Conservation (phyloP, 1,140 invertebrate species). For the Arctopsyche grandis region DNA sequence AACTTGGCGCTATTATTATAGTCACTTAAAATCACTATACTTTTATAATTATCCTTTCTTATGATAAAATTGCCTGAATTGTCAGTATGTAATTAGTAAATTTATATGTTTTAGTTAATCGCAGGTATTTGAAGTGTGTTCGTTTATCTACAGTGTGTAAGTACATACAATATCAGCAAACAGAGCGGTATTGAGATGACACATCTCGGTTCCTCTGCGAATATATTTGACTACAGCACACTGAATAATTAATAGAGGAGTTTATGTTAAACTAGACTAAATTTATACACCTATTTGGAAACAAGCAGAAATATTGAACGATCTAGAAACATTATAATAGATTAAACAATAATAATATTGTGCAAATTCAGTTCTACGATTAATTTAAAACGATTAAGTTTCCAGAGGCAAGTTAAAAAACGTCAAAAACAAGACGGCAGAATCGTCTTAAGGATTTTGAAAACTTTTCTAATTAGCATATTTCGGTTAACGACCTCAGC, state of each 20-base stretch:
- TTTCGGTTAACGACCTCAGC: slow-evolving; percentile 1
- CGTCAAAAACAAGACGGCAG: slow-evolving; percentile 28
- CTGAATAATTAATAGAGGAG: slow-evolving; percentile 18
- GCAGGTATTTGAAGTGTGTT: no score
- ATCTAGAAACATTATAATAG: no score
- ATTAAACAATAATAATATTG: not conserved
- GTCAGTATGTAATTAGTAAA: no score
- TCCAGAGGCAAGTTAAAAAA: not conserved
- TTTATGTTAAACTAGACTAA: not conserved
- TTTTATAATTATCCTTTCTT: no score
- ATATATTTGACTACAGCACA: slow-evolving; percentile 10
- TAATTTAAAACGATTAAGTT: slow-evolving; percentile 21
- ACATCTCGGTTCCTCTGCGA: not conserved
- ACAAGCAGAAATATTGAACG: no score
- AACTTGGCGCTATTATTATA: no score
- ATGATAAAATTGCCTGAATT: no score
- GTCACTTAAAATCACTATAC: no score
- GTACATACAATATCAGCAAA: not conserved
- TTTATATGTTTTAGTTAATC: not conserved
- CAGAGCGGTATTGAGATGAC: not conserved
- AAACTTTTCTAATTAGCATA: slow-evolving; percentile 50
- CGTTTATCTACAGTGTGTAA: not conserved
- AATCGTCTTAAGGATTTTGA: not conserved
- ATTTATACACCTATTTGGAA: not conserved
- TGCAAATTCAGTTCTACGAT: not conserved